phyloP scores from a whole-genome alignment of 2,797 vertebrate genomes.

The Clamator glandarius region DNA sequence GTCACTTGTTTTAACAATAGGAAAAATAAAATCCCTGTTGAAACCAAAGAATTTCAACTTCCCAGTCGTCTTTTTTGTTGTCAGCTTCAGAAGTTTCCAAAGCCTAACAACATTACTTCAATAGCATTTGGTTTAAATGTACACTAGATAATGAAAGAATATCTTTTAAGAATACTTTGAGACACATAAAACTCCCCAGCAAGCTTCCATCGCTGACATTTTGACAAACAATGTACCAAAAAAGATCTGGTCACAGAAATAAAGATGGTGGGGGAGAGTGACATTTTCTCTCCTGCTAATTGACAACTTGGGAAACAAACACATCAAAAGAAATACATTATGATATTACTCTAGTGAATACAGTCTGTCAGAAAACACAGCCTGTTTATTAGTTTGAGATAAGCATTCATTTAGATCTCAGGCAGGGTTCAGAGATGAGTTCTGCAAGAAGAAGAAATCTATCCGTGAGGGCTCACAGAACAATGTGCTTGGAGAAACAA shows the following conservation, averaged over 20 bases:
- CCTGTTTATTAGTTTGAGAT: not conserved
- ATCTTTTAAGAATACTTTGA: slow-evolving; percentile 48
- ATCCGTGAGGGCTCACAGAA: not conserved
- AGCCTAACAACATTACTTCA: slow-evolving; percentile 46
- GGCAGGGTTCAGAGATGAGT: not conserved
- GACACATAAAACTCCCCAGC: not conserved
- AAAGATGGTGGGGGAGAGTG: not conserved
- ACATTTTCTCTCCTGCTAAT: slow-evolving; percentile 54
- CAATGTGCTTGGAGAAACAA: too few relatives aligned
- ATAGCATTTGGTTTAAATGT: slow-evolving; percentile 28
- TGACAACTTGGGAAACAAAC: slow-evolving; percentile 61
- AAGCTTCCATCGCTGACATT: not conserved
- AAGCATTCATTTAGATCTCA: slow-evolving; percentile 25
- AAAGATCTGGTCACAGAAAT: slow-evolving; percentile 4
- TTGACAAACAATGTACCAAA: slow-evolving; percentile 22
- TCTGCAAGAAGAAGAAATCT: not conserved
- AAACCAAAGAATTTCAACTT: slow-evolving; percentile 31
- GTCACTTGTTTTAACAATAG: not conserved
- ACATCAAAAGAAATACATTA: not conserved
- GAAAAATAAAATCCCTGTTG: not conserved
- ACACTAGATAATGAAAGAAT: slow-evolving; percentile 39
- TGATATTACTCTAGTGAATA: not conserved
- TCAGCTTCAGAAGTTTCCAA: slow-evolving; percentile 34
- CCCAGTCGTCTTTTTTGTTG: not conserved
- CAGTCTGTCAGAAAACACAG: slow-evolving; percentile 21